A percentile compares a stretch with the other conserved stretches of the same genome.
These are phyloP conservation scores for Mastigias papua DNA, from an alignment of 30 jellyfish, hydroid and myxozoan species.

Conservation along the genomic window DNA sequence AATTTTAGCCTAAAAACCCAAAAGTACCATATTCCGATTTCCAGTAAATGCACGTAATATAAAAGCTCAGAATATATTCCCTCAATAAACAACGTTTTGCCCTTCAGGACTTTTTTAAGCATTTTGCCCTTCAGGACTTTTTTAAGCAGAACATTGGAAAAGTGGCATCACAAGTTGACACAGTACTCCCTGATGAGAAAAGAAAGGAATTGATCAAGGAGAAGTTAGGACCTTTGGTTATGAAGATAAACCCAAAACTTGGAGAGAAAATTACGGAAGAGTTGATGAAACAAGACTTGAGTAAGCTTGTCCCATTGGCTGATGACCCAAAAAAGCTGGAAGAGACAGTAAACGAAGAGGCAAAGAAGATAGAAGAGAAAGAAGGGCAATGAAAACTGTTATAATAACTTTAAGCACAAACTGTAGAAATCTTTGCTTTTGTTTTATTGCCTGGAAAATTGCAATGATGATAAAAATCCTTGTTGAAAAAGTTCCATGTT, in stretches of 20 bases:
- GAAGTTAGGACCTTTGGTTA: slow-evolving; percentile 75
- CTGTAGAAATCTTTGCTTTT: too few species aligned
- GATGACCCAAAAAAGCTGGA: slow-evolving; percentile 77
- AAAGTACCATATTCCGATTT: too few species aligned
- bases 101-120: slow-evolving; percentile 57
- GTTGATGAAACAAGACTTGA: slow-evolving; percentile 72
- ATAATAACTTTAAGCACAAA: background rate
- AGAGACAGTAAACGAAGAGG: slow-evolving; percentile 74
- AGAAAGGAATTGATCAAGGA: slow-evolving; percentile 73
- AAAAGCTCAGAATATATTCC: too few species aligned
- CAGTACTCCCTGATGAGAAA: slow-evolving; percentile 72
- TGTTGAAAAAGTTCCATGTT: too few species aligned
- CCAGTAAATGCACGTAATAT: too few species aligned
- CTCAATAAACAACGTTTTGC: background rate
- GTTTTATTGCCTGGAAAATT: too few species aligned
- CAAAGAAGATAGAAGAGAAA: slow-evolving; percentile 73
- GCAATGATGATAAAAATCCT: too few species aligned
- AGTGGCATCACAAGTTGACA: slow-evolving; percentile 75
- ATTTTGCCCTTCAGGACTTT: slow-evolving; percentile 50
- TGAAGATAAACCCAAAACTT: slow-evolving; percentile 67
- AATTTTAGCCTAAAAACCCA: too few species aligned
- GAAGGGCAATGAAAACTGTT: slow-evolving; percentile 20
- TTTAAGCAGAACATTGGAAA: slow-evolving; percentile 69
- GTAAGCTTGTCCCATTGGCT: slow-evolving; percentile 55
- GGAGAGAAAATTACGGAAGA: slow-evolving; percentile 77